Evolutionary conservation across 2,888 invertebrate species (phyloP), one percentile per base, ranked within the genome.

Genomic region (Parapristionchus giblindavisi): DNA sequence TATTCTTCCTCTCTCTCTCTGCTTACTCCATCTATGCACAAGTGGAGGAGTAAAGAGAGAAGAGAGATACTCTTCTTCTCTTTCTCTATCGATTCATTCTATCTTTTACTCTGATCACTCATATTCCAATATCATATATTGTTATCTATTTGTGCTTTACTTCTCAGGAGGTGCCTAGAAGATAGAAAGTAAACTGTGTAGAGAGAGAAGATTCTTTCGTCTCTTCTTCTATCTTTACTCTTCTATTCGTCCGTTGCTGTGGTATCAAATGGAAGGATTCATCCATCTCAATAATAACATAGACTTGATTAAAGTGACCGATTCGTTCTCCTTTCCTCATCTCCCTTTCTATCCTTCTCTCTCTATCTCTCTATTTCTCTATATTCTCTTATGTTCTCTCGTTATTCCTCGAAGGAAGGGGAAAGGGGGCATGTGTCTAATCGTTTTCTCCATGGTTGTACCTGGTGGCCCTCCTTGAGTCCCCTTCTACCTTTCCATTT

Each of bases 191-290:
- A 36, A n/a, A n/a, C 27, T n/a, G 32, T n/a, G 60, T 34, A n/a
- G 60, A 60, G 60, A 60, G 60, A 43, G 34, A 65, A 65, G 27
- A 29, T 65, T 40, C 43, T 65, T 43, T 65, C 65, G 32, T 65
- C 65, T 43, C 24, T 65, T 65, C 65, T 65, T 38, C 63, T 36
- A 29, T 65, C 65, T 14, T 51, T 27, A 43, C 21, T 48, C 65
- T 40, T 43, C 65, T 21, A 65, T 43, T 40, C 32, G 21, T 48
- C 1, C 43, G 38, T 17, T 27, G 65, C 43, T 51, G 14, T 51
- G 14, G 14, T 48, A 29, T 65, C 43, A 65, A 24, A 43, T 27
- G 14, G 51, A 17, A 17, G 38, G 40, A 65, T 29, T 65, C 34
- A 60, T 34, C 36, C 60, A 60, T n/a, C n/a, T n/a, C 34, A 29